Conservation (phyloP, 2,797 vertebrate genomes). For the Apogon talboti region DNA sequence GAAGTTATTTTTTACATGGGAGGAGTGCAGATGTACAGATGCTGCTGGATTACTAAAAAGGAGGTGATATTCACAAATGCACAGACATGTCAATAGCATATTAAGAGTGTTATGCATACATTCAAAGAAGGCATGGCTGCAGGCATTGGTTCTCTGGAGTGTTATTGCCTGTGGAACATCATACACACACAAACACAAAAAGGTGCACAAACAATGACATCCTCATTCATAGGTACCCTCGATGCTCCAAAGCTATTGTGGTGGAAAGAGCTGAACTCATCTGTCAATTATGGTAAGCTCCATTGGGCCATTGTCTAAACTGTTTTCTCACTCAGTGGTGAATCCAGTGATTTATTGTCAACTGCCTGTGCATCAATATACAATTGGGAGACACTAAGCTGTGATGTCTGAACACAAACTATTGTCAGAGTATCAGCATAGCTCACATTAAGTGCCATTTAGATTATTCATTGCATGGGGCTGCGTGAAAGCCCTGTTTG, state of each 20-base stretch:
- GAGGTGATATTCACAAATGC: conserved; percentile 1
- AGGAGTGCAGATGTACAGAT: conserved; percentile 15
- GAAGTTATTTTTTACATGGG: conserved; percentile 6
- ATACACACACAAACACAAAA: conserved; percentile 28
- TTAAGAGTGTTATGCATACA: conserved; percentile 5
- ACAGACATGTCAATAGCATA: conserved; percentile 1
- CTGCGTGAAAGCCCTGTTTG: conserved; percentile 57
- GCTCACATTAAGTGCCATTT: conserved; percentile 80
- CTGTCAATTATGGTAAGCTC: conserved; percentile 84
- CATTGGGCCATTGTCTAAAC: conserved; percentile 85
- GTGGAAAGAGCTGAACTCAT: conserved; percentile 80
- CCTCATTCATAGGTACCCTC: conserved; percentile 68
- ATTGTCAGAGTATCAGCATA: conserved; percentile 77
- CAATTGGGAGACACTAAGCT: conserved; percentile 80
- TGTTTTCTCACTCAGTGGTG: conserved; percentile 81
- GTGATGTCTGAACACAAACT: conserved; percentile 81
- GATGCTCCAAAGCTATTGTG: conserved; percentile 71
- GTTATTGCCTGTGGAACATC: conserved; percentile 20
- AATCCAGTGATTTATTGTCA: conserved; percentile 85
- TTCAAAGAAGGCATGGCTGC: conserved; percentile 16
- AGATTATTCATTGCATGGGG: conserved; percentile 76
- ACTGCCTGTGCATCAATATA: conserved; percentile 75
- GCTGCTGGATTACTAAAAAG: not conserved
- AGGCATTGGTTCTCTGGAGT: conserved; percentile 11
- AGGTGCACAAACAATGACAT: conserved; percentile 36